These are phyloP conservation scores for Poecilia latipinna DNA, from an alignment of 2,113 vertebrate species.

Conservation along the genomic window DNA sequence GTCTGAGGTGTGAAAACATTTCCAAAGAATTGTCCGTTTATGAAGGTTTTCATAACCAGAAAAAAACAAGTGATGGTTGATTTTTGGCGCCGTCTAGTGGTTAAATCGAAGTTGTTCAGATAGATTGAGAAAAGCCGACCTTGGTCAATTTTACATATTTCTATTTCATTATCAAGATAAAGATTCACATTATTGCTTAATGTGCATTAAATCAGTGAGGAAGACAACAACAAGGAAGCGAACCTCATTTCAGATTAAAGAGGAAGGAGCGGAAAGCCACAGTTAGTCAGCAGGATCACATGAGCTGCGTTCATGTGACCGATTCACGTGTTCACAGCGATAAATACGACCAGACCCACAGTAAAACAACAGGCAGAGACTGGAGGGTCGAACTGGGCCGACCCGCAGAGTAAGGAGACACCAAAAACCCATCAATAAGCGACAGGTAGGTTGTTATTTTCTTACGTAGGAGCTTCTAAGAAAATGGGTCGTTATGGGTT, in stretches of 20 bases:
- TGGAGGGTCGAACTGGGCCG: neutral
- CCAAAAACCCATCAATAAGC: neutral
- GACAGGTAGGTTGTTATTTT: constrained; percentile 19
- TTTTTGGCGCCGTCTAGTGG: neutral
- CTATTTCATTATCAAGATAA: neutral
- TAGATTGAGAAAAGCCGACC: neutral
- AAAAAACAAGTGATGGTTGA: neutral
- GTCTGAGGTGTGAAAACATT: too few species aligned
- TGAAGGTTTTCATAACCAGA: neutral
- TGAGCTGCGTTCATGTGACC: constrained; percentile 62
- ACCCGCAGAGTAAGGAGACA: neutral
- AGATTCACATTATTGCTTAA: neutral
- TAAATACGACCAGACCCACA: constrained; percentile 1
- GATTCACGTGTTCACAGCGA: constrained; percentile 46
- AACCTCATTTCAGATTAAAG: neutral
- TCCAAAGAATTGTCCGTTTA: too few species aligned
- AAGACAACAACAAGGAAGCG: too few species aligned
- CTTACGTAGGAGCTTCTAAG: neutral
- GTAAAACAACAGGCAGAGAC: too few species aligned
- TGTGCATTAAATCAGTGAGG: neutral
- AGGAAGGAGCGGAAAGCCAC: neutral
- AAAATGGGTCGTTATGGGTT: neutral
- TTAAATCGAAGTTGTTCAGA: neutral
- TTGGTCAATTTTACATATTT: neutral
- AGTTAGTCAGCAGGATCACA: constrained; percentile 34